Evolutionary conservation across 2,888 invertebrate genomes (phyloP).

Genomic region (Gastracanthus pulcherrimus): DNA sequence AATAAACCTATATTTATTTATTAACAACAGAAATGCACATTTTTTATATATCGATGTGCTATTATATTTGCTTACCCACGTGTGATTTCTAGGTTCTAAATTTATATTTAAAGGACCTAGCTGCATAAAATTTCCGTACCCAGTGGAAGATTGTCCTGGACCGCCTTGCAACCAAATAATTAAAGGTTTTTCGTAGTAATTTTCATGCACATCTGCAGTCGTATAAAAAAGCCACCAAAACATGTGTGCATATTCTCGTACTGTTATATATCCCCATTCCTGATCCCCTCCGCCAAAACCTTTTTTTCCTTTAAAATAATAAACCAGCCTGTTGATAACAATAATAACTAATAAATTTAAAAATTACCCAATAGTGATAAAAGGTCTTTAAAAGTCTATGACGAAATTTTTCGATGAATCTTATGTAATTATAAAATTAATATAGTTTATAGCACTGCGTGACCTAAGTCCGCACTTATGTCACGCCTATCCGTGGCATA

Average conservation of each 20-base stretch:
- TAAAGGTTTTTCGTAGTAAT: slow-evolving; percentile 77
- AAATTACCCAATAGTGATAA: neutral
- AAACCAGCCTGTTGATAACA: too few species aligned
- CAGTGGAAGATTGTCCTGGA: slow-evolving; percentile 80
- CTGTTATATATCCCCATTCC: slow-evolving; percentile 79
- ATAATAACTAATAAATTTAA: neutral
- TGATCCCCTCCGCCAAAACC: slow-evolving; percentile 68
- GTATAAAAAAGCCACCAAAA: slow-evolving; percentile 80
- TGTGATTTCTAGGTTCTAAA: neutral
- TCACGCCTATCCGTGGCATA: too few species aligned
- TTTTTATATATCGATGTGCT: too few species aligned
- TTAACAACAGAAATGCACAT: neutral
- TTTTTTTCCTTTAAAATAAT: neutral
- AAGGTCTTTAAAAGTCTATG: neutral
- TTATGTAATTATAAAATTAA: too few species aligned
- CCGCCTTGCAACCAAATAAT: slow-evolving; percentile 81
- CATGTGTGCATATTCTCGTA: slow-evolving; percentile 78
- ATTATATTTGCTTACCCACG: neutral
- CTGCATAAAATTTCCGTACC: slow-evolving; percentile 82
- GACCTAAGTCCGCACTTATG: too few species aligned
- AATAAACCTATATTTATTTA: slow-evolving; percentile 51
- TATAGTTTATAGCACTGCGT: too few species aligned
- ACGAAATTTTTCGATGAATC: too few species aligned
- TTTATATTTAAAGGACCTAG: slow-evolving; percentile 76
- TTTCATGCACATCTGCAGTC: slow-evolving; percentile 65